Base-by-base conservation (phyloP, 2,113 vertebrate species). In the Echinops telfairi region DNA sequence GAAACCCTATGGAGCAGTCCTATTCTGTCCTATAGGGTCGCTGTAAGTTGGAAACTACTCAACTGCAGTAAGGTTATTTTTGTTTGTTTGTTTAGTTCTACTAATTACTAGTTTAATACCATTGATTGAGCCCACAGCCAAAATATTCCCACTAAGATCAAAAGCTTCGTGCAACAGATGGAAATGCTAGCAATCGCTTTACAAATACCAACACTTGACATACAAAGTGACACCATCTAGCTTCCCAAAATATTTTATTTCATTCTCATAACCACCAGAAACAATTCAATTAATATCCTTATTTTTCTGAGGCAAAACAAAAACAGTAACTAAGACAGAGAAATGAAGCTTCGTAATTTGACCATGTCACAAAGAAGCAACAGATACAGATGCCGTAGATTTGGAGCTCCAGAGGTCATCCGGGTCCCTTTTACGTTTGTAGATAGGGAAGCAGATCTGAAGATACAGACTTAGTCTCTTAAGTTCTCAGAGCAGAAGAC, bases 211-310 rank as follows among this genome's bases (percentile, higher is more conserved):
- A 43, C 23, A 76, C 29, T 78, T 60, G 70, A 77, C 33, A 91
- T 17, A 60, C 19, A 53, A 6, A 17, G 10, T 80, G 60, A 68
- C 64, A 60, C 2, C 73, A 77, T 88, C 83, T 87, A 47, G 62
- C 38, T 68, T 77, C 27, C 57, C 93, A 92, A 36, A 91, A 19
- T 73, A 95, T 68, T 93, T 60, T 53, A 53, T 75, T 88, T 88
- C 64, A 92, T 53, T 23, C 17, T 91, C 78, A 89, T 5, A 78
- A 86, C n/a, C 22, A 76, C 12, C 38, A 78, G 40, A 81, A 1
- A 82, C 2, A n/a, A 83, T 87, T 81, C 33, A 40, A 91, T 60
- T 71, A 91, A 17, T 31, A 92, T 8, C 47, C 57, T 23, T 29
- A 43, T 73, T 94, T 93, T 77, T 79, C 88, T 71, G 22, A 88